A percentile compares a stretch with the other conserved stretches of the same genome.
phyloP scores from a whole-genome alignment of 1,140 invertebrate genomes.

The Bombus breviceps region DNA sequence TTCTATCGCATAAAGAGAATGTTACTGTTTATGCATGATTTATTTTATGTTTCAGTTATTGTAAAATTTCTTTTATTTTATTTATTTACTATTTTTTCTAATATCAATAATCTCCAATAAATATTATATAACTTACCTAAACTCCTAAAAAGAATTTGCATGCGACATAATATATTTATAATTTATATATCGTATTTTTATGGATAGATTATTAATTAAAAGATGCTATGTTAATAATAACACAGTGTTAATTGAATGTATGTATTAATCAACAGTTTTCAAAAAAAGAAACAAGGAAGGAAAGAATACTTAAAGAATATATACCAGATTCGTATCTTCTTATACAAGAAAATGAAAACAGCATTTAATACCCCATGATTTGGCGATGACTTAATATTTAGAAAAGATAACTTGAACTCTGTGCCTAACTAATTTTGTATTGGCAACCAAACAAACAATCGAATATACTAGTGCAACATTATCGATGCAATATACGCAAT shows the following conservation, averaged over 20 bases:
- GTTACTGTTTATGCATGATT: constrained; percentile 29
- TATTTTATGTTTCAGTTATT: not conserved
- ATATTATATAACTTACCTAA: not conserved
- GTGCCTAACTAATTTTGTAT: constrained; percentile 69
- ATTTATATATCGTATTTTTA: not conserved
- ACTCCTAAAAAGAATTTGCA: not conserved
- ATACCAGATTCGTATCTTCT: not conserved
- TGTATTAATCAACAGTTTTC: not conserved
- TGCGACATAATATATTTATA: constrained; percentile 6
- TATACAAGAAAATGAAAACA: constrained; percentile 8
- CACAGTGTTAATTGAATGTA: constrained; percentile 14
- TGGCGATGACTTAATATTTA: constrained; percentile 68
- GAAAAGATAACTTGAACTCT: constrained; percentile 51
- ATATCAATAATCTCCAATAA: constrained; percentile 2
- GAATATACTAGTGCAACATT: constrained; percentile 49
- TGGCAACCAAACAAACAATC: constrained; percentile 63
- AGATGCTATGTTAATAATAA: not conserved
- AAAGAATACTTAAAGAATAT: constrained; percentile 1
- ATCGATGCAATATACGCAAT: constrained; percentile 40
- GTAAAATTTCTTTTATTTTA: constrained; percentile 13
- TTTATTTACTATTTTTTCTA: not conserved
- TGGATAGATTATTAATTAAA: constrained; percentile 3
- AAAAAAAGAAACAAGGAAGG: not conserved
- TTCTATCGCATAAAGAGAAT: constrained; percentile 36
- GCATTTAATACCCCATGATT: constrained; percentile 69